Conservation (phyloP, 2,888 invertebrate species). For the Parascotia fuliginaria region DNA sequence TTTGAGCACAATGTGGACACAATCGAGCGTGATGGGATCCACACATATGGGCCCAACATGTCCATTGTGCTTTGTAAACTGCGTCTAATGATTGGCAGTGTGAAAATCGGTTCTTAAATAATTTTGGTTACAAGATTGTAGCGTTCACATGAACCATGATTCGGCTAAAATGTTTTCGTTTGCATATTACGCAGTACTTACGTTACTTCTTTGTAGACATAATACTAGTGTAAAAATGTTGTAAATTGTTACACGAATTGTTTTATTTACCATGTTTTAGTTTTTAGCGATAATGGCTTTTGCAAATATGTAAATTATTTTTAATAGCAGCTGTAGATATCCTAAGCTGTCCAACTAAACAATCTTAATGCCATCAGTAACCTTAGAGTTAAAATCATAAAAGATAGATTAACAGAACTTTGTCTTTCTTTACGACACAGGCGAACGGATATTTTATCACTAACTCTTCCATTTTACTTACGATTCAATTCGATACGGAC, state of each 20-base stretch:
- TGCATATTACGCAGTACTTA: neutral
- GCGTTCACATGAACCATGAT: conserved; percentile 42
- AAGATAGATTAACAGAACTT: too few relatives aligned
- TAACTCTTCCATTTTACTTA: too few relatives aligned
- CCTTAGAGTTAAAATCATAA: too few relatives aligned
- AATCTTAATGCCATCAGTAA: too few relatives aligned
- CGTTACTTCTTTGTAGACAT: neutral
- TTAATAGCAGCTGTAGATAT: too few relatives aligned
- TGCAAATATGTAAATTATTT: too few relatives aligned
- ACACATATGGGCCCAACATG: conserved; percentile 82
- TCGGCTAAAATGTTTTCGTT: conserved; percentile 17
- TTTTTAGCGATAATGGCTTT: too few relatives aligned
- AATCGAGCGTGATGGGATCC: conserved; percentile 71
- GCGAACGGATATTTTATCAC: too few relatives aligned
- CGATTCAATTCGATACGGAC: too few relatives aligned
- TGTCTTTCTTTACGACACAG: too few relatives aligned
- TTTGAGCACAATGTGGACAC: conserved; percentile 67
- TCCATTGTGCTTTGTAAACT: conserved; percentile 68
- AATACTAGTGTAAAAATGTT: neutral
- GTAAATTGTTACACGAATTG: neutral
- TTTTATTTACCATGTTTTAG: too few relatives aligned
- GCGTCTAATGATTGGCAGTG: conserved; percentile 68
- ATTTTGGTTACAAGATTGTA: conserved; percentile 36
- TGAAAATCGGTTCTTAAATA: conserved; percentile 54
- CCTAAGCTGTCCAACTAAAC: too few relatives aligned